Base-by-base conservation (phyloP, 2,888 invertebrate species). In the Dorcus parallelipipedus region DNA sequence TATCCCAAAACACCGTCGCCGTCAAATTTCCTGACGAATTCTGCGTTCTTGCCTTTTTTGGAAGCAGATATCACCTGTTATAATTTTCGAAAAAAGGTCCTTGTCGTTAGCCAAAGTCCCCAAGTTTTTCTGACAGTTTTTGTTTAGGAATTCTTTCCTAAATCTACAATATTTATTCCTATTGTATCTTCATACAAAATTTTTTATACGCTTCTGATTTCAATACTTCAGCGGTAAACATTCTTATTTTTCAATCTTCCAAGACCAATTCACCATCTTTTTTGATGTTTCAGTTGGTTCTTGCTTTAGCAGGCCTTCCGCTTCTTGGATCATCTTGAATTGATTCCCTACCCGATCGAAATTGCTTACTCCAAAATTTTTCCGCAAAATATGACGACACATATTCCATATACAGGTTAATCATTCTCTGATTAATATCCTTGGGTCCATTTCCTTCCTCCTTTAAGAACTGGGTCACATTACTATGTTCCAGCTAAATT, bases 31-130 rank as follows among this genome's bases (percentile, higher is more conserved):
- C 41, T 2, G 8, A 51, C 4, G 10, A 52, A 40, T 41, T 40
- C 1, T 52, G 42, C 52, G 20, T 42, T 33, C 39, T 23, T 50
- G 39, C 17, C 50, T 49, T 49, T 49, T 49, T 49, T 49, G 48
- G 49, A 2, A 3, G 52, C 17, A 14, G 52, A 52, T 40, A 40
- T 41, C 45, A 20, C 20, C 45, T 45, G 17, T 20, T 1, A 20
- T 45, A 45, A 45, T 17, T 45, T 45, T 17, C 45, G 9, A 45
- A 20, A 45, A 20, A 45, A 45, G 45, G 20, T 10, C 20, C 3
- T 10, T n/a, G 7, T 3, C 45, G 17, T 45, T 2, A 45, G 17
- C 4, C 45, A 45, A 45, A 45, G 14, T 8, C 7, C 45, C 10
- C 3, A 45, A 45, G n/a, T 45, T 45, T 45, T 45, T 20, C 4